Conservation (phyloP, 2,888 invertebrate genomes). For the Cryptus armator region DNA sequence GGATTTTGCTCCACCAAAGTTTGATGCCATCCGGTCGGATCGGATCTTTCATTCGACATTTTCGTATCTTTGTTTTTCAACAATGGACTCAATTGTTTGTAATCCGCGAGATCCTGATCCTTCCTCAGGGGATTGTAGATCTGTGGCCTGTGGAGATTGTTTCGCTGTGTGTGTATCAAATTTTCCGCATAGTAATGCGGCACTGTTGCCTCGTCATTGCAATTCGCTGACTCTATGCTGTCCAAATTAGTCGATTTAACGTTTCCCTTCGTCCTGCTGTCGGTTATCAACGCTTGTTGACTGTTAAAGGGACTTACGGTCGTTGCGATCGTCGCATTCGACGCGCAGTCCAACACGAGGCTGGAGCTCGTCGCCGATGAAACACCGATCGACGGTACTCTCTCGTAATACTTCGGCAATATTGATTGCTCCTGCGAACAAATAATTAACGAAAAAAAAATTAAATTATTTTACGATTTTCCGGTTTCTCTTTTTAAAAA, state of each 20-base stretch:
- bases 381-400: constrained; percentile 78
- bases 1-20: constrained; percentile 70
- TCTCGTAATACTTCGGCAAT: constrained; percentile 80
- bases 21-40: constrained; percentile 39
- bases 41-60: constrained; percentile 60
- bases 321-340: constrained; percentile 81
- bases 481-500: background rate
- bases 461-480: background rate
- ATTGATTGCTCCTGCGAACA: constrained; percentile 78
- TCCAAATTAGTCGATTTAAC: background rate
- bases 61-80: constrained; percentile 61
- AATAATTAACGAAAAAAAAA: constrained; percentile 48
- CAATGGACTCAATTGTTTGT: constrained; percentile 79
- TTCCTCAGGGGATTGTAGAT: constrained; percentile 79
- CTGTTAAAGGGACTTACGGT: constrained; percentile 84
- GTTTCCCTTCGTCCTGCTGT: constrained; percentile 11
- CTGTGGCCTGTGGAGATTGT: constrained; percentile 73
- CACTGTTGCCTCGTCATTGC: constrained; percentile 14
- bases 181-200: constrained; percentile 82
- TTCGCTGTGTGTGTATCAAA: constrained; percentile 76
- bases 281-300: constrained; percentile 79
- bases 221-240: constrained; percentile 26
- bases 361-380: constrained; percentile 76
- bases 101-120: constrained; percentile 73
- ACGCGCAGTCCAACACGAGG: constrained; percentile 81